Base-by-base conservation (phyloP, 1,140 invertebrate genomes). In the Laodelphax striatellus region DNA sequence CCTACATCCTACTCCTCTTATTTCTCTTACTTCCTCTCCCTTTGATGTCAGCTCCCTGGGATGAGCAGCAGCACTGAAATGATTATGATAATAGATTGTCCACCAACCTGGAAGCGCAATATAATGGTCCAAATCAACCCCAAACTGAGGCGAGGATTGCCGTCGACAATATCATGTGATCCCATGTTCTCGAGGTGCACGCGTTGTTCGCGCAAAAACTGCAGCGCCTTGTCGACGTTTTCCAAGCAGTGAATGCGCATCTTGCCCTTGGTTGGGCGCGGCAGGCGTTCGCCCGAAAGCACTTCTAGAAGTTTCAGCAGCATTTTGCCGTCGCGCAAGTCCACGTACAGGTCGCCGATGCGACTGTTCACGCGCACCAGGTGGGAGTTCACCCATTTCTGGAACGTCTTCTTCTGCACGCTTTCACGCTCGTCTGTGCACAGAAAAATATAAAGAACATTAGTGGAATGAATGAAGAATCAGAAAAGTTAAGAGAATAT, bases 81-180 rank as follows among this genome's bases (percentile, higher is more conserved):
- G n/a, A n/a, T n/a, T n/a, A n/a, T n/a, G n/a, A n/a, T n/a, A 28
- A 28, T 28, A 28, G 6, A 28, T 4, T 6, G 2, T 4, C 2
- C 24, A 28, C 24, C 24, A 70, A 88, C 87, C 82, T 98, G 97
- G 86, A 99, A 99, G 66, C 97, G 84, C 58, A 99, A 80, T 73
- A 99, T 99, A 66, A 99, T 99, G 57, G 97, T 99, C 97, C 97
- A 99, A 65, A 99, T 99, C 42, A 99, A 87, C 77, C 97, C 97
- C 17, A 99, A 80, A 64, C 92, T 98, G 43, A 99, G 82, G 46
- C 96, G 80, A 4, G 95, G 84, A 79, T 95, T 99, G 22, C 97
- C 97, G 73, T 99, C 97, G n/a, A 99, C 97, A 71, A 99, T 98
- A 74, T 99, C 97, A 71, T 99, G 96, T 11, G 97, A 97, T 31